Evolutionary conservation across 2,113 vertebrate species (phyloP).

Genomic region (Ursus arctos): DNA sequence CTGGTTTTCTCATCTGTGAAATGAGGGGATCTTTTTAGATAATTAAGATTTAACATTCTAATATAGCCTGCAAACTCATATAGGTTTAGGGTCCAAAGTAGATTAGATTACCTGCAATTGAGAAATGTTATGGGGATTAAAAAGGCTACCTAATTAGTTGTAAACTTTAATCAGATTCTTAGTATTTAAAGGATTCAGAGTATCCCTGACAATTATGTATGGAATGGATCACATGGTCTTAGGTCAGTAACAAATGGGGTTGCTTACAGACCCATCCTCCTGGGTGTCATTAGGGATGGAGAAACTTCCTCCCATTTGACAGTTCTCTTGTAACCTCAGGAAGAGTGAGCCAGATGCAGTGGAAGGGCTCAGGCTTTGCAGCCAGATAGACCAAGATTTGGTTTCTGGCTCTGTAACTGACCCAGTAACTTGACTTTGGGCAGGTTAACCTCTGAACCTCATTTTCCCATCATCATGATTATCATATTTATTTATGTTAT

Average conservation of each 20-base stretch:
- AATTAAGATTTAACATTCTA: conserved; percentile 28
- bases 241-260: neutral
- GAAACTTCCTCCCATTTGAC: neutral
- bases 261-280: neutral
- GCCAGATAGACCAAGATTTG: neutral
- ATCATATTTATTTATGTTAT: too few species aligned
- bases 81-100: neutral
- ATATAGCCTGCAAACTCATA: neutral
- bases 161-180: neutral
- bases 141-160: neutral
- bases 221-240: neutral
- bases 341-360: neutral
- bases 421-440: neutral
- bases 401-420: neutral
- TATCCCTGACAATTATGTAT: neutral
- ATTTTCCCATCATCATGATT: neutral
- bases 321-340: neutral
- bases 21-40: conserved; percentile 2
- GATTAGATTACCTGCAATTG: neutral
- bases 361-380: neutral
- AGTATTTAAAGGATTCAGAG: neutral
- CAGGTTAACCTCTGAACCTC: neutral
- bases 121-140: neutral
- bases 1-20: conserved; percentile 27
- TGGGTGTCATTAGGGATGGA: neutral